Evolutionary conservation across 2,888 invertebrate species (phyloP), one percentile per base, ranked within the genome.

Genomic region (Lasius platythorax): DNA sequence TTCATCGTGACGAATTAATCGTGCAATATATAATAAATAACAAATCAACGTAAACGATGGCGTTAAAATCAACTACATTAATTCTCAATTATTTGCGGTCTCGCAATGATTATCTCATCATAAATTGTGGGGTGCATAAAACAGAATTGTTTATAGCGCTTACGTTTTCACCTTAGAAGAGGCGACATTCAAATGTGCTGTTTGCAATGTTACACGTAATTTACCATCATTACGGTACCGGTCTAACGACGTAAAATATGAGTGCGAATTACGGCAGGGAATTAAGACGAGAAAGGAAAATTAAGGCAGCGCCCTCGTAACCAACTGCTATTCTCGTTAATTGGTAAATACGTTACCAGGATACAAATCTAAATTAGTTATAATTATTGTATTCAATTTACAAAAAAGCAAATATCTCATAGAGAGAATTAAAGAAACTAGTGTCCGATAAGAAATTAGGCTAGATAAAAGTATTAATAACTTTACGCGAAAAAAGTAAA

Each of bases 241-340:
- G 79, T 85, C 87, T 87, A 87, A 83, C 82, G 70, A 82, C 23
- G 58, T 88, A 83, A 91, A 88, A 86, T 89, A 89, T 87, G 82
- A 84, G 76, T 72, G 73, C 85, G 84, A 88, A 89, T 90, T 88
- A 91, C 68, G 70, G 67, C 68, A 85, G 85, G 83, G 85, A 89
- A 90, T 88, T 87, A 89, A 89, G 84, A 83, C 68, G 82, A 76
- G 83, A 73, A 75, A 63, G 53, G 85, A 84, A 75, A 84, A 83
- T 88, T 88, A 88, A 84, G 66, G 72, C n/a, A 53, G 23, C 28
- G 40, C 67, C 75, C 23, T 3, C 30, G 56, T 53, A 30, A 15
- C 63, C 46, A 37, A 61, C 74, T 56, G 74, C 37, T 68, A 66
- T 67, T 84, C 74, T 28, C 43, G 78, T 85, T 85, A 84, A 87